phyloP scores from a whole-genome alignment of 2,888 invertebrate species.

The Rambutsinella grinnellia region DNA sequence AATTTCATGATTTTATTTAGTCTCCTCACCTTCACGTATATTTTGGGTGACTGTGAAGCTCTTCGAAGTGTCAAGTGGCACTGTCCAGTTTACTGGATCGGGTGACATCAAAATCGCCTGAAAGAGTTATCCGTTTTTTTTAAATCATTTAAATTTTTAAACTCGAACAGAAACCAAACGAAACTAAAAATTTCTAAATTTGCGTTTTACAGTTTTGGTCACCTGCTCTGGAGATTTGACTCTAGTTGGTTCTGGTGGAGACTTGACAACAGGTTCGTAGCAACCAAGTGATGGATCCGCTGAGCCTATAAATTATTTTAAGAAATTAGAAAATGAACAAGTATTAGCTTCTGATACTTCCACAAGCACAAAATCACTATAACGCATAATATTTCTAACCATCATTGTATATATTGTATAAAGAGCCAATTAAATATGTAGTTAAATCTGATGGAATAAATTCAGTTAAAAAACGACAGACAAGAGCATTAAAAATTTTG shows the following conservation, averaged over 20 bases:
- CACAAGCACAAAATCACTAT: background rate
- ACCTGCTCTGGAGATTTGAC: conserved; percentile 88
- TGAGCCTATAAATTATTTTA: conserved; percentile 56
- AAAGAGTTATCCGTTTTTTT: no score
- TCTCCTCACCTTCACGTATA: conserved; percentile 72
- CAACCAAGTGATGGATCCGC: conserved; percentile 66
- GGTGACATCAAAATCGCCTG: conserved; percentile 91
- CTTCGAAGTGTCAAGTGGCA: conserved; percentile 92
- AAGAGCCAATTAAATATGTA: no score
- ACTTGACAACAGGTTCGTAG: conserved; percentile 84
- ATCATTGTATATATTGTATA: no score
- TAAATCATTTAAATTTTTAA: no score
- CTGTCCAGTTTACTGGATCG: conserved; percentile 95
- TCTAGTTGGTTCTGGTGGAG: conserved; percentile 92
- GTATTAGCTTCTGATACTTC: background rate
- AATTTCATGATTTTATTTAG: conserved; percentile 7
- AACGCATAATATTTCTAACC: no score
- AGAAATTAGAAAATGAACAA: background rate
- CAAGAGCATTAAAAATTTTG: conserved; percentile 39
- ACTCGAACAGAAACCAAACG: no score
- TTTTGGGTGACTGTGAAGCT: conserved; percentile 94
- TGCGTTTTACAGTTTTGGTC: no score
- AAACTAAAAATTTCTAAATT: background rate
- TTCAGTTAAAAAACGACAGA: no score
- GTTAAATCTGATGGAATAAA: no score